Conservation (phyloP, 2,797 vertebrate genomes). For the Trachurus trachurus region DNA sequence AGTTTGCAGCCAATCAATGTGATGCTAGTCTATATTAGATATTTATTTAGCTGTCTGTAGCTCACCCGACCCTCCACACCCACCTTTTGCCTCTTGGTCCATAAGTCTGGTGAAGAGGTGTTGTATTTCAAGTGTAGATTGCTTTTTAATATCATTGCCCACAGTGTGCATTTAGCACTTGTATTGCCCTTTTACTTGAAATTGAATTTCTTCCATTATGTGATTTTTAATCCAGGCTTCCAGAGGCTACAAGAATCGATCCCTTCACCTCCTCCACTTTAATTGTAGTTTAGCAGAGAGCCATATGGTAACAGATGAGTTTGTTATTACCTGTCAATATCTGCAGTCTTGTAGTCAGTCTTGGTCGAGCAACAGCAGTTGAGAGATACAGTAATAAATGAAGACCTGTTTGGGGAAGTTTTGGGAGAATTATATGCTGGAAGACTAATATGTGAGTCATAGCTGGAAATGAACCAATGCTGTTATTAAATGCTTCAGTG, state of each 20-base stretch:
- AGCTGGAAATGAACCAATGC: background rate
- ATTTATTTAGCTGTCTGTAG: constrained; percentile 32
- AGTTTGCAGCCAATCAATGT: constrained; percentile 4
- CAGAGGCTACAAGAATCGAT: constrained; percentile 79
- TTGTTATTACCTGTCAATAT: constrained; percentile 63
- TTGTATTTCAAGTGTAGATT: constrained; percentile 81
- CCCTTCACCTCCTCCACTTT: constrained; percentile 61
- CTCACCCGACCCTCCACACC: background rate
- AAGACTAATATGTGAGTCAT: background rate
- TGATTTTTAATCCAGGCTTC: constrained; percentile 81
- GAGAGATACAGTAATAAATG: constrained; percentile 8
- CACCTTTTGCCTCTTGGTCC: constrained; percentile 55
- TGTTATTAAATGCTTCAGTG: background rate
- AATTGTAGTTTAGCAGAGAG: constrained; percentile 75
- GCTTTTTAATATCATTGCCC: constrained; percentile 86
- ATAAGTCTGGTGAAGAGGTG: constrained; percentile 64
- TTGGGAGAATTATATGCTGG: background rate
- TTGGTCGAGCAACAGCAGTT: background rate
- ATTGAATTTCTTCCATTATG: constrained; percentile 86
- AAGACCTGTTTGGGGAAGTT: background rate
- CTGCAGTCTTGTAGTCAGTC: constrained; percentile 13
- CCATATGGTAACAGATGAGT: constrained; percentile 59
- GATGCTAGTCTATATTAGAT: constrained; percentile 21
- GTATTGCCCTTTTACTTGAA: constrained; percentile 84
- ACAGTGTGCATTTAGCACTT: constrained; percentile 77